phyloP scores from a whole-genome alignment of 2,888 invertebrate genomes.

The Drosophila melanosoma region DNA sequence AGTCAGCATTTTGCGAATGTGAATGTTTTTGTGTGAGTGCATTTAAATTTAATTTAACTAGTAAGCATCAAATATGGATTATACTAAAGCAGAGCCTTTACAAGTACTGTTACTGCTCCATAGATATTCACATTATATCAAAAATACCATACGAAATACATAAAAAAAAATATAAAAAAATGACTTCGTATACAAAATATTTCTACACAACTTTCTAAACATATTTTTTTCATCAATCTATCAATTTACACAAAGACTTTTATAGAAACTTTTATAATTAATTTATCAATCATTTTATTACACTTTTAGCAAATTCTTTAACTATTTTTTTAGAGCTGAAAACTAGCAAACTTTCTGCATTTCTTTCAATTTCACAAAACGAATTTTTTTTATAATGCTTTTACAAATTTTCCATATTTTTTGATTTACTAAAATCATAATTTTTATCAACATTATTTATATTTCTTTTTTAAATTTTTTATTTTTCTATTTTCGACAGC shows the following conservation, averaged over 20 bases:
- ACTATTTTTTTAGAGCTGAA: not conserved
- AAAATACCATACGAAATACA: conserved; percentile 19
- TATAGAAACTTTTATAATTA: not conserved
- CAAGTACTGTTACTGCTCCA: conserved; percentile 40
- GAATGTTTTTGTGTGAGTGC: conserved; percentile 1
- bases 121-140: conserved; percentile 26
- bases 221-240: no score
- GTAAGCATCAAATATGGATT: conserved; percentile 35
- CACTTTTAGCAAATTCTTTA: not conserved
- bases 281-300: not conserved
- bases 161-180: not conserved
- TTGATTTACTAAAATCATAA: no score
- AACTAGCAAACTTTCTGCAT: not conserved
- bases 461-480: not conserved
- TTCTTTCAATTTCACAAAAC: no score
- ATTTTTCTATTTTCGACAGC: not conserved
- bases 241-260: not conserved
- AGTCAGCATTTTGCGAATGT: not conserved
- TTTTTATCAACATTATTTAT: not conserved
- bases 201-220: conserved; percentile 2
- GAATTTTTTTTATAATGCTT: not conserved
- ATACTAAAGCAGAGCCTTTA: conserved; percentile 31
- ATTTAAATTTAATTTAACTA: conserved; percentile 15
- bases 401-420: not conserved
- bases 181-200: not conserved